These are phyloP conservation scores for Oasisia sp. DNA, from an alignment of 2,888 invertebrate species.

Conservation along the genomic window DNA sequence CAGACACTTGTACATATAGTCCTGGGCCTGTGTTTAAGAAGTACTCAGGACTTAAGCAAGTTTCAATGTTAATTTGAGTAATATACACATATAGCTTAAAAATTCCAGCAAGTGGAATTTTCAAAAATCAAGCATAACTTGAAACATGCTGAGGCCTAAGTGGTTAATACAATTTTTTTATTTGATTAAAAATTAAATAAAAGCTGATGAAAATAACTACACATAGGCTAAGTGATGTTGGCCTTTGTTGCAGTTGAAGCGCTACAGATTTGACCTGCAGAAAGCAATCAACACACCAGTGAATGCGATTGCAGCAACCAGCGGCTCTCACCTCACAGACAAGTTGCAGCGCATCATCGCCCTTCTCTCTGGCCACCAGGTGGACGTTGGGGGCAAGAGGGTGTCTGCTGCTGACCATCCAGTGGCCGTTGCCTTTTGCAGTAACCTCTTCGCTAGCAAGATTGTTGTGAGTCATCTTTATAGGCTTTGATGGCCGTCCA, in stretches of 20 bases:
- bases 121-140: no score
- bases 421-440: constrained; percentile 77
- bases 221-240: no score
- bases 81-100: no score
- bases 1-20: no score
- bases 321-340: constrained; percentile 77
- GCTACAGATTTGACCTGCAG: constrained; percentile 79
- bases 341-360: constrained; percentile 81
- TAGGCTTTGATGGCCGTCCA: background rate
- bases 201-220: no score
- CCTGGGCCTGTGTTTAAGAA: no score
- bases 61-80: no score
- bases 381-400: constrained; percentile 73
- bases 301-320: constrained; percentile 85
- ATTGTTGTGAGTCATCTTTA: constrained; percentile 70
- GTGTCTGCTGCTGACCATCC: constrained; percentile 77
- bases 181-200: no score
- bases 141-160: no score
- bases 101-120: no score
- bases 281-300: constrained; percentile 88
- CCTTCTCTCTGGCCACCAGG: constrained; percentile 77
- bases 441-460: constrained; percentile 77
- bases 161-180: no score
- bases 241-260: constrained; percentile 70
- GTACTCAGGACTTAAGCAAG: no score